Percentiles rank a stretch among this genome's conserved stretches.
Evolutionary conservation across 2,888 invertebrate species (phyloP).

Genomic region (Perizoma flavofasciatum): DNA sequence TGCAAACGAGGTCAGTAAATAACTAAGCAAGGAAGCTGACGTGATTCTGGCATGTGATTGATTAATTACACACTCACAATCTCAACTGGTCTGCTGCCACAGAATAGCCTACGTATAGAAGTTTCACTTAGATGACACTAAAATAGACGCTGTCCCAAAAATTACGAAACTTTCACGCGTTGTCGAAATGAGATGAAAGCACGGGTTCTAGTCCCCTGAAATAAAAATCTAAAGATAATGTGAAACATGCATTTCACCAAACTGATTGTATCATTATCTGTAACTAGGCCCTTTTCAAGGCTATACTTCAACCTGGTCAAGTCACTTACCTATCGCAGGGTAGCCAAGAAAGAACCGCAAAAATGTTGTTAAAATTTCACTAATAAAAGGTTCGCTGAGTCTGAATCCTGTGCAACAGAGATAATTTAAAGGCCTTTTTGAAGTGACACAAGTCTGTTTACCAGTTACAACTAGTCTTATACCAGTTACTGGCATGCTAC

Average conservation of each 20-base stretch:
- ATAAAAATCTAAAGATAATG: not conserved
- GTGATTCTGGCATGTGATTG: conserved; percentile 42
- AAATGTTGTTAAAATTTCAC: too few relatives aligned
- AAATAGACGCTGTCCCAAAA: not conserved
- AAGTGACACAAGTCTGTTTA: conserved; percentile 1
- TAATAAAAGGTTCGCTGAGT: too few relatives aligned
- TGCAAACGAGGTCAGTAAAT: conserved; percentile 38
- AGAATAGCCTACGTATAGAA: conserved; percentile 20
- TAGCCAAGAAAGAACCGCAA: too few relatives aligned
- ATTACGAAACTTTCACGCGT: too few relatives aligned
- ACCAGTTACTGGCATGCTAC: conserved; percentile 2
- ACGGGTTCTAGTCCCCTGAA: too few relatives aligned
- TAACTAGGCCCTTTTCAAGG: too few relatives aligned
- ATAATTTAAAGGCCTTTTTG: too few relatives aligned
- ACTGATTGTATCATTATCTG: too few relatives aligned
- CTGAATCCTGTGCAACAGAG: too few relatives aligned
- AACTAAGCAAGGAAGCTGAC: conserved; percentile 42
- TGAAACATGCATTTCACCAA: not conserved
- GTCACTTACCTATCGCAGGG: too few relatives aligned
- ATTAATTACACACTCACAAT: conserved; percentile 42
- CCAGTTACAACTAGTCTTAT: conserved; percentile 4
- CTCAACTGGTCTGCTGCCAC: conserved; percentile 27
- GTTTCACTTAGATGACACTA: not conserved
- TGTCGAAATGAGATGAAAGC: too few relatives aligned
- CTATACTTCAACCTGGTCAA: too few relatives aligned